Evolutionary conservation across 2,797 vertebrate species (phyloP).

Genomic region (Enteromius fasciolatus): DNA sequence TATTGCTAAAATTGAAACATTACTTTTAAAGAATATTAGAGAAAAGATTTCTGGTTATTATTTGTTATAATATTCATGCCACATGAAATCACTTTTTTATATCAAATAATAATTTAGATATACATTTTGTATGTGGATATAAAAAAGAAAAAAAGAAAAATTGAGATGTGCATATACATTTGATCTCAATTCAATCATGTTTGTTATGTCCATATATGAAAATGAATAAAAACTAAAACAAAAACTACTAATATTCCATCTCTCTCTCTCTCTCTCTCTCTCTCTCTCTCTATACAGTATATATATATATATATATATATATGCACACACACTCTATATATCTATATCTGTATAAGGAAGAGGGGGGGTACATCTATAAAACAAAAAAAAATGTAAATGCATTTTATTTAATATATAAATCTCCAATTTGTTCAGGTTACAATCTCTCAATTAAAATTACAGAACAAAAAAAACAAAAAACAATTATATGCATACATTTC

Average conservation of each 20-base stretch:
- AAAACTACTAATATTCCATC: background rate
- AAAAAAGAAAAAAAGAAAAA: background rate
- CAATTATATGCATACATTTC: background rate
- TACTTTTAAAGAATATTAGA: too few relatives aligned
- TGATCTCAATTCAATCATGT: background rate
- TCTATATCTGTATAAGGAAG: background rate
- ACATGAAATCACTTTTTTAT: background rate
- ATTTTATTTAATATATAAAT: background rate
- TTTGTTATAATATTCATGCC: background rate
- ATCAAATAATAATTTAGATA: background rate
- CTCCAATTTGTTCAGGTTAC: background rate
- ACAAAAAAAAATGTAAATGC: background rate
- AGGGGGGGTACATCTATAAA: background rate
- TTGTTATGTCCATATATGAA: background rate
- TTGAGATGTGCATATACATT: background rate
- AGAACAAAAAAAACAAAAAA: background rate
- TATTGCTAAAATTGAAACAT: background rate
- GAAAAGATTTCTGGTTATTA: background rate
- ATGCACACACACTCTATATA: background rate
- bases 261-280: too few relatives aligned
- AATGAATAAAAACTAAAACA: background rate
- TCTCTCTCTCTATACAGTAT: too few relatives aligned
- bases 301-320: background rate
- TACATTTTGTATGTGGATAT: background rate
- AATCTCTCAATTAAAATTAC: background rate